Conservation (phyloP, 2,888 invertebrate genomes). For the Anaspis maculata region DNA sequence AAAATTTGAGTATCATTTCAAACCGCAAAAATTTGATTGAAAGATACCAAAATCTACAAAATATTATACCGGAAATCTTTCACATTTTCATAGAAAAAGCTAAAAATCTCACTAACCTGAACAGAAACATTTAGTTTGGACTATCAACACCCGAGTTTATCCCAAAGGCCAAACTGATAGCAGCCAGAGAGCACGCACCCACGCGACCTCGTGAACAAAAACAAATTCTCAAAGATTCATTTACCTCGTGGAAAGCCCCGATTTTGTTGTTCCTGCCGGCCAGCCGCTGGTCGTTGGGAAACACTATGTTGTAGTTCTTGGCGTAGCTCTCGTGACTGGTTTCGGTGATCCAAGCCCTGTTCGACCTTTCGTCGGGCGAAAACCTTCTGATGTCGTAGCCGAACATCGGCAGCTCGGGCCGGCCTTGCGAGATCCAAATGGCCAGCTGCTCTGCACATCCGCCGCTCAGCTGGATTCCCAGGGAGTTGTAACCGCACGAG, state of each 20-base stretch:
- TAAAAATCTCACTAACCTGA: no score
- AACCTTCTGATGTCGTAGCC: constrained; percentile 80
- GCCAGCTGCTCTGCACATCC: constrained; percentile 82
- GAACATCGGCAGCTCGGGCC: constrained; percentile 80
- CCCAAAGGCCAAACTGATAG: no score
- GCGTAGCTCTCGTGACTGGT: constrained; percentile 86
- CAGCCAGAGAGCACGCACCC: no score
- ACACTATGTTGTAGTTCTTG: constrained; percentile 75
- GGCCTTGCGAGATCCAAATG: constrained; percentile 73
- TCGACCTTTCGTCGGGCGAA: constrained; percentile 60
- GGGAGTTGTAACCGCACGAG: constrained; percentile 83
- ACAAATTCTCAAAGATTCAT: no score
- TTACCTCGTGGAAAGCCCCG: constrained; percentile 62
- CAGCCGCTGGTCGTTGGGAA: constrained; percentile 74
- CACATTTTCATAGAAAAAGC: no score
- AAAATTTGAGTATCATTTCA: no score
- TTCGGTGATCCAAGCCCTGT: constrained; percentile 69
- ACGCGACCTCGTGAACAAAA: no score
- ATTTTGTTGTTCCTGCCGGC: constrained; percentile 66
- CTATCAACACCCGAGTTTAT: no score
- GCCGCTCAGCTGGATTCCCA: constrained; percentile 87
- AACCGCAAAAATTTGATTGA: no score
- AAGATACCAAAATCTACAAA: no score
- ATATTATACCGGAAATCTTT: no score
- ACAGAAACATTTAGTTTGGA: no score